Evolutionary conservation across 2,113 vertebrate genomes (phyloP).

Genomic region (Origma solitaria): DNA sequence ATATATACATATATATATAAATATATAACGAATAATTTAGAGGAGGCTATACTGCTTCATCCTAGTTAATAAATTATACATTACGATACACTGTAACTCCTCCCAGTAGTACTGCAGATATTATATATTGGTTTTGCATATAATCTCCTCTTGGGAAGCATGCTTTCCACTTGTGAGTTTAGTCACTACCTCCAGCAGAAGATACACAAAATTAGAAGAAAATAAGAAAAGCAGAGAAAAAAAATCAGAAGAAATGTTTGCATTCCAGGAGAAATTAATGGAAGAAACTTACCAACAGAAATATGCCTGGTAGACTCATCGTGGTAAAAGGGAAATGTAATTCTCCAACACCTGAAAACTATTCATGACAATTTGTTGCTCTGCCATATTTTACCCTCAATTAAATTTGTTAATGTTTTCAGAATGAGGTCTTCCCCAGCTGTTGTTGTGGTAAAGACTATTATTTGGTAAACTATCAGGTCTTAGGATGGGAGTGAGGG

Average conservation of each 20-base stretch:
- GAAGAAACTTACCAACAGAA: background rate
- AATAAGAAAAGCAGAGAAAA: background rate
- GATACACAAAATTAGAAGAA: background rate
- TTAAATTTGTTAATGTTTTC: background rate
- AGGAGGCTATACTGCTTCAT: background rate
- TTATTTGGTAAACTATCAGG: background rate
- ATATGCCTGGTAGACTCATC: background rate
- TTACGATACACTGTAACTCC: background rate
- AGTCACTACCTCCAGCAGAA: background rate
- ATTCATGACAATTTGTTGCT: background rate
- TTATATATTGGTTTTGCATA: background rate
- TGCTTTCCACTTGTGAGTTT: background rate
- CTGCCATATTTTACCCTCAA: background rate
- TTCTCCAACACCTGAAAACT: background rate
- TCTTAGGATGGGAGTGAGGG: background rate
- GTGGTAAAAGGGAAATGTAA: background rate
- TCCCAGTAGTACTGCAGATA: background rate
- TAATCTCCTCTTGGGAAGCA: background rate
- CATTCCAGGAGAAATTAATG: background rate
- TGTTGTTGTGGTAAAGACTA: background rate
- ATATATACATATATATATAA: background rate
- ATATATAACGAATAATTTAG: background rate
- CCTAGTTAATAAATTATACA: background rate
- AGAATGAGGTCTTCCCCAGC: background rate
- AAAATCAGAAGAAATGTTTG: background rate